These are phyloP conservation scores for Bemisia tabaci DNA, from an alignment of 1,140 invertebrate genomes.

Conservation along the genomic window DNA sequence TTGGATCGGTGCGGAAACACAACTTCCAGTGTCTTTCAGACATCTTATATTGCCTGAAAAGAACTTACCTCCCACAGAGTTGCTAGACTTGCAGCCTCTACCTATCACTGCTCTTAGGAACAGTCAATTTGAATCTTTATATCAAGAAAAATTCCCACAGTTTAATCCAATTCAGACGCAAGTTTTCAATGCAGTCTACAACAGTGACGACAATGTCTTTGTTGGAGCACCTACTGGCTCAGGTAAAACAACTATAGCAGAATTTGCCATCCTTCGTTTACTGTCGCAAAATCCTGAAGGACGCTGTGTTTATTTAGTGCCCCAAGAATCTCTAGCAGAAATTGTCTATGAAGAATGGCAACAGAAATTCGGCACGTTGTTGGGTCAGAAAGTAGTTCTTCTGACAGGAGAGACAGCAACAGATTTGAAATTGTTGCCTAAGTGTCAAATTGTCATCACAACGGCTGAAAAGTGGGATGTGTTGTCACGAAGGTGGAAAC, in stretches of 20 bases:
- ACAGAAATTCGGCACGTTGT: conserved; percentile 62
- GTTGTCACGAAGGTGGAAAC: conserved; percentile 94
- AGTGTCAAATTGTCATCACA: conserved; percentile 89
- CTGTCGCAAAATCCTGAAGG: conserved; percentile 58
- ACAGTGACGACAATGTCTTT: conserved; percentile 97
- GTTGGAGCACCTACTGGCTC: conserved; percentile 95
- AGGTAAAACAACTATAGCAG: conserved; percentile 92
- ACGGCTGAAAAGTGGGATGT: conserved; percentile 99
- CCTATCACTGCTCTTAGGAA: conserved; percentile 75
- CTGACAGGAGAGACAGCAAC: conserved; percentile 97
- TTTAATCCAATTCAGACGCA: conserved; percentile 99
- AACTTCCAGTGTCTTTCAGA: conserved; percentile 92
- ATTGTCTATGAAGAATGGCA: conserved; percentile 85
- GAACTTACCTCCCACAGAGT: conserved; percentile 92
- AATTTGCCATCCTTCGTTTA: conserved; percentile 87
- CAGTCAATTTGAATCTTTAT: conserved; percentile 70
- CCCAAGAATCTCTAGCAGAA: conserved; percentile 83
- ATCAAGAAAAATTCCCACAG: conserved; percentile 72
- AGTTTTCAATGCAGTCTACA: conserved; percentile 98
- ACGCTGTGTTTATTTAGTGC: conserved; percentile 85
- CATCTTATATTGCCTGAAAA: conserved; percentile 97
- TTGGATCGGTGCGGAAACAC: conserved; percentile 89
- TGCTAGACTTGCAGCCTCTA: conserved; percentile 93
- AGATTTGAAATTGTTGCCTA: conserved; percentile 76
- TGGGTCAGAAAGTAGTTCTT: conserved; percentile 80